Percentiles rank a stretch among this genome's conserved stretches.
Conservation (phyloP, 2,888 invertebrate species). For the Cancer borealis region DNA sequence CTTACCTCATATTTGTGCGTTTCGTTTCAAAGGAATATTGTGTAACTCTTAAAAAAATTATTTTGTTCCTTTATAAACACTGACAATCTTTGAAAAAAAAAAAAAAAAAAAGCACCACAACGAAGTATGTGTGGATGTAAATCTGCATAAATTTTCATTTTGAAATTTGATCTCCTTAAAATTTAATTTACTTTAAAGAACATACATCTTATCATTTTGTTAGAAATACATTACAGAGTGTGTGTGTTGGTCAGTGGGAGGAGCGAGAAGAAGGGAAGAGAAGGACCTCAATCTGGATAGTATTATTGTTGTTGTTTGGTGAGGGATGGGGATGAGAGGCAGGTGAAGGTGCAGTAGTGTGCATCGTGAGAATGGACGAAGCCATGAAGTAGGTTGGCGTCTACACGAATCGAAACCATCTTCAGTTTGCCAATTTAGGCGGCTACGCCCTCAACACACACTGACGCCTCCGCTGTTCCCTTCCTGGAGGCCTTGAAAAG, state of each 20-base stretch:
- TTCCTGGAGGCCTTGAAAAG: background rate
- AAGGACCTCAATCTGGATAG: background rate
- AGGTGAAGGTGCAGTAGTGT: background rate
- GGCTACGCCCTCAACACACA: background rate
- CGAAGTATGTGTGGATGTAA: background rate
- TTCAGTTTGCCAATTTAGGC: background rate
- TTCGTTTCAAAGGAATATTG: too few species aligned
- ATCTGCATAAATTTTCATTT: background rate
- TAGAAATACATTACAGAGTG: slow-evolving; percentile 4
- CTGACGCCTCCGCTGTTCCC: background rate
- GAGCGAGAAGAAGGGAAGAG: background rate
- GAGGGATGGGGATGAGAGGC: background rate
- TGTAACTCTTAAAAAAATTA: too few species aligned
- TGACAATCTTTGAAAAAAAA: background rate
- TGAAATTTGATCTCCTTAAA: background rate
- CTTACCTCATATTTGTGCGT: too few species aligned
- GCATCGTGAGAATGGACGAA: background rate
- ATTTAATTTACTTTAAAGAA: background rate
- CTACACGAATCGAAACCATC: background rate
- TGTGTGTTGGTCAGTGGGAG: background rate
- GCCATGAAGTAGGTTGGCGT: background rate
- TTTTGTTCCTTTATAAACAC: background rate
- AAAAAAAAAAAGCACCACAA: background rate
- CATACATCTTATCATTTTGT: background rate
- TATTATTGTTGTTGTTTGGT: too few species aligned